Conservation (phyloP, 2,113 vertebrate species). For the Turdus rufiventris region DNA sequence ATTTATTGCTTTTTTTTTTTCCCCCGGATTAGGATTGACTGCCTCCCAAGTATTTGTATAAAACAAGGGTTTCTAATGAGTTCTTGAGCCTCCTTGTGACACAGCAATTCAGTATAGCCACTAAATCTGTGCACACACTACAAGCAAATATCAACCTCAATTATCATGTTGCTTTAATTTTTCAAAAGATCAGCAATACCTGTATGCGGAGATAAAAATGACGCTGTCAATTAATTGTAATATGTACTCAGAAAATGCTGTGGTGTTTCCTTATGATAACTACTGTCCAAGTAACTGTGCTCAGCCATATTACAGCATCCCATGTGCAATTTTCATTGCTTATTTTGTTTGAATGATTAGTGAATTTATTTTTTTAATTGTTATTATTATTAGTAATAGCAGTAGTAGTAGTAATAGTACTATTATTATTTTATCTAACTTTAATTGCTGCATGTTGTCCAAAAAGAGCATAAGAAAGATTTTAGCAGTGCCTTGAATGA, state of each 20-base stretch:
- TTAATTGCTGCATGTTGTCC: background rate
- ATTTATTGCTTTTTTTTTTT: background rate
- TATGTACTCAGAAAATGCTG: background rate
- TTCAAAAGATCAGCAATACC: background rate
- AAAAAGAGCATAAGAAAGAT: background rate
- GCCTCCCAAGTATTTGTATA: background rate
- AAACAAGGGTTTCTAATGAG: background rate
- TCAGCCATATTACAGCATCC: background rate
- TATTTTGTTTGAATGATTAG: background rate
- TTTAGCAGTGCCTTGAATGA: background rate
- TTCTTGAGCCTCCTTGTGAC: background rate
- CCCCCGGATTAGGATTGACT: background rate
- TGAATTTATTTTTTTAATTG: background rate
- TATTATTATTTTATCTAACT: background rate
- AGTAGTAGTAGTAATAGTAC: too few species aligned
- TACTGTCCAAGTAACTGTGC: background rate
- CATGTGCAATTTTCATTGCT: background rate
- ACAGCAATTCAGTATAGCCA: background rate
- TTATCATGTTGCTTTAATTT: background rate
- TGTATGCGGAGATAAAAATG: background rate
- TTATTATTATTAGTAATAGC: too few species aligned
- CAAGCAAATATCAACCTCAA: background rate
- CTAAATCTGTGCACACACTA: background rate
- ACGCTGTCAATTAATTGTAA: background rate
- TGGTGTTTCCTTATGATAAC: background rate